Evolutionary conservation across 2,113 vertebrate species (phyloP).

Genomic region (Prietella phreatophila): DNA sequence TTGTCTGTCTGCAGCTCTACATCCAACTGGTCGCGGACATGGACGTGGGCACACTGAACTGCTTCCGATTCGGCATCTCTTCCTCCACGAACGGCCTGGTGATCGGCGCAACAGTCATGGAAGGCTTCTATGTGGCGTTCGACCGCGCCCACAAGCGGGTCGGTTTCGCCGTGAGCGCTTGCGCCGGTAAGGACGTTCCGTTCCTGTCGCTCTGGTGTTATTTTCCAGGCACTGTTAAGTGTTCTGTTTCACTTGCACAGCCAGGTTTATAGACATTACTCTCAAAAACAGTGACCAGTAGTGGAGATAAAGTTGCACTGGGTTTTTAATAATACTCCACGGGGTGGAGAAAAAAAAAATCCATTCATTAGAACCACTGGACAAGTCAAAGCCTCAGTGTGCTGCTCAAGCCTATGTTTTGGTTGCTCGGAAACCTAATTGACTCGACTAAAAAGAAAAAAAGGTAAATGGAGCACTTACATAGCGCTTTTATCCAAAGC

Average conservation of each 20-base stretch:
- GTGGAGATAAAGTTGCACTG: no score
- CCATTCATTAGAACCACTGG: not conserved
- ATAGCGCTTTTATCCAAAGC: no score
- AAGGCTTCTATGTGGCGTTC: conserved; percentile 94
- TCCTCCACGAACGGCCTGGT: conserved; percentile 84
- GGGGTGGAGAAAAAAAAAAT: no score
- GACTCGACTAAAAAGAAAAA: not conserved
- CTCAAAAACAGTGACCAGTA: not conserved
- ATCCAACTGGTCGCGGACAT: conserved; percentile 84
- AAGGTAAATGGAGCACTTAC: no score
- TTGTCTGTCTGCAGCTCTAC: conserved; percentile 78
- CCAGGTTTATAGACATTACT: not conserved
- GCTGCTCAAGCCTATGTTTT: not conserved
- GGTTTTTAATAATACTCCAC: no score
- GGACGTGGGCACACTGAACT: conserved; percentile 75
- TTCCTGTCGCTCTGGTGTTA: not conserved
- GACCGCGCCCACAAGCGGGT: conserved; percentile 83
- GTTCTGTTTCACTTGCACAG: not conserved
- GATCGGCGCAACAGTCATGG: conserved; percentile 95
- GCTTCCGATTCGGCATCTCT: conserved; percentile 90
- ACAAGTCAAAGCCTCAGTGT: not conserved
- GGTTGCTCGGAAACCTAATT: not conserved
- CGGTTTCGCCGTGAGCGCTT: conserved; percentile 88
- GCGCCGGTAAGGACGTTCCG: conserved; percentile 78
- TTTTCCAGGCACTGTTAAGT: not conserved